Conservation (phyloP, 2,113 vertebrate genomes). For the Nestor notabilis region DNA sequence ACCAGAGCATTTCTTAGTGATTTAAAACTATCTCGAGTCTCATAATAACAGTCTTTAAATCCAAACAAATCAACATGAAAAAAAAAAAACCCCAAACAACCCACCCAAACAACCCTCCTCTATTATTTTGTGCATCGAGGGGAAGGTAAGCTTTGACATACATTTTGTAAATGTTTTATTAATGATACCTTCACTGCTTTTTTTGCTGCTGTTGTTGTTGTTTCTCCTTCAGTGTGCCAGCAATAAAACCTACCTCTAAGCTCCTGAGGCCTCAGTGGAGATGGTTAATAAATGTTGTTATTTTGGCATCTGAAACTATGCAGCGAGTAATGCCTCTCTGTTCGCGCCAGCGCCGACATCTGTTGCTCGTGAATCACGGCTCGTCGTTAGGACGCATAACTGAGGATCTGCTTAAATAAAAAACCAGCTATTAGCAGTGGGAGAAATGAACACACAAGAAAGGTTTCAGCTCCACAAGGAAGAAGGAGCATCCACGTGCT, state of each 20-base stretch:
- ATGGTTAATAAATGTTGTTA: neutral
- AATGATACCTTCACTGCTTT: neutral
- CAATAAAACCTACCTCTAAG: neutral
- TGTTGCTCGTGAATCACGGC: neutral
- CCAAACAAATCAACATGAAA: neutral
- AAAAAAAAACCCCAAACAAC: neutral
- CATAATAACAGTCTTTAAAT: neutral
- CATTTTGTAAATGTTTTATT: neutral
- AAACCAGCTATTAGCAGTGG: neutral
- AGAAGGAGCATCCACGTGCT: neutral
- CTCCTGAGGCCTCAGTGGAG: neutral
- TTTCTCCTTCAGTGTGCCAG: neutral
- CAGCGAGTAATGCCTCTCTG: neutral
- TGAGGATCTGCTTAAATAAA: neutral
- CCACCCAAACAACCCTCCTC: neutral
- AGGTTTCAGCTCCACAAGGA: neutral
- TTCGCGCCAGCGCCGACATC: accelerated
- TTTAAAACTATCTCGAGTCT: neutral
- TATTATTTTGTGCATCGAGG: neutral
- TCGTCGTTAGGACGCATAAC: neutral
- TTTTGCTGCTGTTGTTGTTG: neutral
- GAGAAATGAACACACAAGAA: neutral
- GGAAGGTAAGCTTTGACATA: neutral
- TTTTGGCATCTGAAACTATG: neutral
- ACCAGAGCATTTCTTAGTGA: neutral